These are phyloP conservation scores for Lethocerus indicus DNA, from an alignment of 1,140 invertebrate genomes.

Conservation along the genomic window DNA sequence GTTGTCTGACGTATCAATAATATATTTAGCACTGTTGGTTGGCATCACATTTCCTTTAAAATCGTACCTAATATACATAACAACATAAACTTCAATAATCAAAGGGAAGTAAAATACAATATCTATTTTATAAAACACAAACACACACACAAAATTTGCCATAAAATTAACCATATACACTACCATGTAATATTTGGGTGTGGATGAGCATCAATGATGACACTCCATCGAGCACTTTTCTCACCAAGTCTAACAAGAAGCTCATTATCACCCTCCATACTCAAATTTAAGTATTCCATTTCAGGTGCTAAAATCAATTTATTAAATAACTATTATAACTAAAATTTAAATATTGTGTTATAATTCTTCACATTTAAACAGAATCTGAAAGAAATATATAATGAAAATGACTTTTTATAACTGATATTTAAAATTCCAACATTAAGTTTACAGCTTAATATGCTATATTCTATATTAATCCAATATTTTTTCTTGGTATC, in stretches of 20 bases:
- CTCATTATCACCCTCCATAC: not conserved
- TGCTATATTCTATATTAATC: too few relatives aligned
- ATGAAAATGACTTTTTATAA: too few relatives aligned
- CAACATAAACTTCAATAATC: not conserved
- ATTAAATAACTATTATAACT: too few relatives aligned
- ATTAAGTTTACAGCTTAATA: too few relatives aligned
- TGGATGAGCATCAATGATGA: not conserved
- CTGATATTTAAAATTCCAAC: too few relatives aligned
- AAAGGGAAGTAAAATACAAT: not conserved
- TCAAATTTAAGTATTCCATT: not conserved
- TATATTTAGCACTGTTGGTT: not conserved
- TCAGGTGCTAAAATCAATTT: not conserved
- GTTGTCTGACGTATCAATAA: not conserved
- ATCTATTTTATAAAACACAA: not conserved
- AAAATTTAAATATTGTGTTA: too few relatives aligned
- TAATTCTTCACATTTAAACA: too few relatives aligned
- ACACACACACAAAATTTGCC: not conserved
- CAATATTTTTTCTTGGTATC: too few relatives aligned
- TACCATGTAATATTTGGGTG: not conserved
- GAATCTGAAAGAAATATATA: too few relatives aligned
- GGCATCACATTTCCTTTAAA: not conserved
- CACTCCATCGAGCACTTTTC: not conserved
- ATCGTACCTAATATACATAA: not conserved
- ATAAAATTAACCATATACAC: not conserved
- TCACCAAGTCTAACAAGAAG: not conserved